Percentiles rank a stretch among this genome's conserved stretches.
Conservation (phyloP, 2,113 vertebrate genomes). For the Piaya cayana region DNA sequence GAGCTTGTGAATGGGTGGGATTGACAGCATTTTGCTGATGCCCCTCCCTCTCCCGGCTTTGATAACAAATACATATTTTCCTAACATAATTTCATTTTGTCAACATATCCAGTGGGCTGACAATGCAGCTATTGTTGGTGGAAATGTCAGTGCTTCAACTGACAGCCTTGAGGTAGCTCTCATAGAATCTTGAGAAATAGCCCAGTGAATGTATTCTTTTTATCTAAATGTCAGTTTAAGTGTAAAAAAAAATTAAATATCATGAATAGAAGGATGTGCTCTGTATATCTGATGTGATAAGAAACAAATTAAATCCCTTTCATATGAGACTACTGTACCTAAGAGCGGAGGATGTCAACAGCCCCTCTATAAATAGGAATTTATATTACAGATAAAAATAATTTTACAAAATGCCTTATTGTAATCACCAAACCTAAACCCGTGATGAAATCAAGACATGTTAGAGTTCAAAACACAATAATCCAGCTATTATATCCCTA, state of each 20-base stretch:
- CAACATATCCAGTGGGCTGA: not conserved
- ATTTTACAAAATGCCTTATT: not conserved
- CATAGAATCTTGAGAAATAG: constrained; percentile 18
- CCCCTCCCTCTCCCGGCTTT: not conserved
- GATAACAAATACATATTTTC: not conserved
- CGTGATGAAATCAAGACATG: not conserved
- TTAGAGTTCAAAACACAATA: not conserved
- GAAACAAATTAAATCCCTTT: not conserved
- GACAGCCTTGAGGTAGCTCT: not conserved
- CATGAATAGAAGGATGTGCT: not conserved
- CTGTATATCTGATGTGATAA: not conserved
- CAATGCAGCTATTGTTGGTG: not conserved
- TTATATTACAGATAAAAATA: not conserved
- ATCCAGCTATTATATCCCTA: not conserved
- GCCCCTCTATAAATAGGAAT: not conserved
- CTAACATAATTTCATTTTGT: constrained; percentile 19
- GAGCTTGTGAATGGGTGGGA: not conserved
- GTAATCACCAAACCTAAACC: not conserved
- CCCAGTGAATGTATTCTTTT: constrained; percentile 27
- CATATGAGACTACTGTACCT: not conserved
- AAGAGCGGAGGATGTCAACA: not conserved
- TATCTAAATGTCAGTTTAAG: constrained; percentile 47
- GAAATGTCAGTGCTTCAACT: constrained; percentile 52
- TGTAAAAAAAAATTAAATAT: not conserved
- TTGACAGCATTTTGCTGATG: not conserved